These are phyloP conservation scores for Andrena haemorrhoa DNA, from an alignment of 2,888 invertebrate species.

Conservation along the genomic window DNA sequence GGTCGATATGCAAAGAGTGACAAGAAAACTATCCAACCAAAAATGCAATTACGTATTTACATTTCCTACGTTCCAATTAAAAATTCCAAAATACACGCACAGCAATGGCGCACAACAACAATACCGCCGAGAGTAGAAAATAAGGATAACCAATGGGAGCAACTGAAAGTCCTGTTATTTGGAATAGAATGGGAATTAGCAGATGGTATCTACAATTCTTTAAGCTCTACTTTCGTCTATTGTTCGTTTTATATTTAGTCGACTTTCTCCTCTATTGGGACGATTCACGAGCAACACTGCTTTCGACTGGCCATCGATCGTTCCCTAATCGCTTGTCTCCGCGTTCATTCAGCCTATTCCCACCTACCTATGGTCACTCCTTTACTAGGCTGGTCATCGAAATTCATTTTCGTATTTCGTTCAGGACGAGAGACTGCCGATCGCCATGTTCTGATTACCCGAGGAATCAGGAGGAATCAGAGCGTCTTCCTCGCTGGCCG, in stretches of 20 bases:
- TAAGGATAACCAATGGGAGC: no score
- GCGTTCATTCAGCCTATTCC: neutral
- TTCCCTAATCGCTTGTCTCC: neutral
- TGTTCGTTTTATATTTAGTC: constrained; percentile 23
- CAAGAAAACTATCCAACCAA: no score
- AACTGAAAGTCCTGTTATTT: no score
- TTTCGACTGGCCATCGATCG: neutral
- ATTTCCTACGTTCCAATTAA: neutral
- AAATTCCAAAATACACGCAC: neutral
- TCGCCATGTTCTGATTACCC: constrained; percentile 72
- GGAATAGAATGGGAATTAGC: no score
- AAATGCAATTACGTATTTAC: no score
- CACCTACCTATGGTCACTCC: neutral
- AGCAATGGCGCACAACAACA: no score
- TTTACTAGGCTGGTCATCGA: constrained; percentile 2
- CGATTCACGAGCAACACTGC: neutral
- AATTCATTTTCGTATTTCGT: constrained; percentile 61
- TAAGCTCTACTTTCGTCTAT: constrained; percentile 42
- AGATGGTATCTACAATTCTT: no score
- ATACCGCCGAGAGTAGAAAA: no score
- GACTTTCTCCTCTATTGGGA: constrained; percentile 36
- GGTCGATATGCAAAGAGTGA: neutral
- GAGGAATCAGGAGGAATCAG: constrained; percentile 74
- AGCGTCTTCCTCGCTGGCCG: constrained; percentile 62
- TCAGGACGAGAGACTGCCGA: constrained; percentile 58